These are phyloP conservation scores for Netelia melanura DNA, from an alignment of 2,888 invertebrate genomes.

Conservation along the genomic window DNA sequence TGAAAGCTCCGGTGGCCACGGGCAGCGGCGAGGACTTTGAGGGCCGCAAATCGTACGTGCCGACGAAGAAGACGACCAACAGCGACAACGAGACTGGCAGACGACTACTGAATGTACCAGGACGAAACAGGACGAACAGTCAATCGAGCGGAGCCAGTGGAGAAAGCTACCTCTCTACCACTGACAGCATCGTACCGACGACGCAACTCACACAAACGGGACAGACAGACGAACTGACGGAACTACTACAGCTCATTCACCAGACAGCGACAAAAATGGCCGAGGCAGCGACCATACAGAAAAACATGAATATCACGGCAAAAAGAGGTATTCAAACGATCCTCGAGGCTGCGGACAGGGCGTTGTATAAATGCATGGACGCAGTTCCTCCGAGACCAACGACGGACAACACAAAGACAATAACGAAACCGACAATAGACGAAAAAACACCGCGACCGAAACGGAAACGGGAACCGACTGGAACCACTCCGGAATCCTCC, in stretches of 20 bases:
- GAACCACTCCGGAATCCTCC: constrained; percentile 52
- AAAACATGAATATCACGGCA: constrained; percentile 59
- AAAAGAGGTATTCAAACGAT: constrained; percentile 49
- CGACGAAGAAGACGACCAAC: constrained; percentile 7
- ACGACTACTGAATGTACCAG: constrained; percentile 1
- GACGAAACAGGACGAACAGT: constrained; percentile 11
- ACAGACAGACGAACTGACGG: constrained; percentile 24
- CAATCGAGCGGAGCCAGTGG: constrained; percentile 51
- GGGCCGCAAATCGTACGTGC: constrained; percentile 2
- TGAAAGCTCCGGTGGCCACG: constrained; percentile 29
- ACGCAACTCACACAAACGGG: constrained; percentile 5
- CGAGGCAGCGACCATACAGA: constrained; percentile 44
- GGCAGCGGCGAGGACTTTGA: constrained; percentile 37
- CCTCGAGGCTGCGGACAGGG: constrained; percentile 30
- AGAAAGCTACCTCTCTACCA: constrained; percentile 24
- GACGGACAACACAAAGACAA: neutral
- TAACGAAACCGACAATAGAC: neutral
- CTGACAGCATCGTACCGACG: constrained; percentile 4
- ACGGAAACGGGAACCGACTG: constrained; percentile 31
- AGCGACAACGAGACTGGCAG: constrained; percentile 7
- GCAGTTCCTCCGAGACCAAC: neutral
- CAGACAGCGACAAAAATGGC: constrained; percentile 58
- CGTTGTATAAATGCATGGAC: neutral
- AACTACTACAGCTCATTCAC: constrained; percentile 47
- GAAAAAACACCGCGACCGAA: constrained; percentile 4